These are phyloP conservation scores for Oceanites oceanicus DNA, from an alignment of 2,113 vertebrate genomes.

Conservation along the genomic window DNA sequence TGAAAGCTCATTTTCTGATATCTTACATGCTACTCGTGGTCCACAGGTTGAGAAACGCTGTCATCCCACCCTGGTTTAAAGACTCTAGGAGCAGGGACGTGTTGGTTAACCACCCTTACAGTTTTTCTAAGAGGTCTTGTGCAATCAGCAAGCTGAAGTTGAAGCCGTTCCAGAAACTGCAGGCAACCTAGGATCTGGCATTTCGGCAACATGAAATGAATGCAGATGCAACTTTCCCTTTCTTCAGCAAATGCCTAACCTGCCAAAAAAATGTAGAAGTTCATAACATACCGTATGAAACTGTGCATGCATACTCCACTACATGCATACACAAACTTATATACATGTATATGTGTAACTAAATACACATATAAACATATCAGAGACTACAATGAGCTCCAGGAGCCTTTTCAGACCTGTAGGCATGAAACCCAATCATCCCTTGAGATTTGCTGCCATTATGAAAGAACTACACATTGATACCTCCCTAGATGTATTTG, in stretches of 20 bases:
- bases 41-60: background rate
- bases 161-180: background rate
- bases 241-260: slow-evolving; percentile 63
- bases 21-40: rapidly evolving
- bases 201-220: background rate
- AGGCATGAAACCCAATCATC: rapidly evolving
- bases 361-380: rapidly evolving
- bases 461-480: background rate
- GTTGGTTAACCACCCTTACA: background rate
- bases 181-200: background rate
- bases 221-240: background rate
- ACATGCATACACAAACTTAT: background rate
- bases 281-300: rapidly evolving
- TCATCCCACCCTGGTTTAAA: background rate
- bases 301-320: no score
- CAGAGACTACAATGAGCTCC: background rate
- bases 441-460: background rate
- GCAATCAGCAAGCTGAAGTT: background rate
- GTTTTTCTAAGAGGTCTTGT: background rate
- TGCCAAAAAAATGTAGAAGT: background rate
- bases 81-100: background rate
- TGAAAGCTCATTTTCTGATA: background rate
- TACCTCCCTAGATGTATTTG: background rate
- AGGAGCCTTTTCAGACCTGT: background rate
- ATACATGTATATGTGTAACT: rapidly evolving